phyloP scores from a whole-genome alignment of 2,113 vertebrate species.

The Leucoraja erinaceus region DNA sequence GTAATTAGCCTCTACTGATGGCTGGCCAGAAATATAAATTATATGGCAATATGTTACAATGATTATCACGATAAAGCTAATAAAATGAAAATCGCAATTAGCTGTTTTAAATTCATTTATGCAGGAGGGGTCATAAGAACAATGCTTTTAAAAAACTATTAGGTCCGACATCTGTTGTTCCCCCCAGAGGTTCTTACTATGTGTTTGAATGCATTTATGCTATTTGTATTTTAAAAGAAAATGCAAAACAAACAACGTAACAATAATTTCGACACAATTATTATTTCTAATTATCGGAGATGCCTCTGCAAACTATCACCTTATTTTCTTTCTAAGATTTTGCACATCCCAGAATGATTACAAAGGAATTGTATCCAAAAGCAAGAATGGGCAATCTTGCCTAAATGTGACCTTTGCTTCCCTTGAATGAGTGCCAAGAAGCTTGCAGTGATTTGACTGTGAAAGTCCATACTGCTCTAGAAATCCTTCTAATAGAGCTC shows the following conservation, averaged over 20 bases:
- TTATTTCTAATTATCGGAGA: neutral
- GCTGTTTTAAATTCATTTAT: neutral
- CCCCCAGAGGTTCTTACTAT: neutral
- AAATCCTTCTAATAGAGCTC: neutral
- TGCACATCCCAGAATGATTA: neutral
- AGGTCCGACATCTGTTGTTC: neutral
- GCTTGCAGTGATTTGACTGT: neutral
- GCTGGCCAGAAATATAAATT: neutral
- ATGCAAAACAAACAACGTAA: neutral
- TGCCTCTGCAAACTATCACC: neutral
- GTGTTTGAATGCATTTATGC: neutral
- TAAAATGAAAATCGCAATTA: neutral
- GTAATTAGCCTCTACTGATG: neutral
- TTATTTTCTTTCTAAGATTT: neutral
- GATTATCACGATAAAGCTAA: neutral
- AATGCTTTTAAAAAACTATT: neutral
- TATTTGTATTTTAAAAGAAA: neutral
- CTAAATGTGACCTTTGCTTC: neutral
- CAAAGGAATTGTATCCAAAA: neutral
- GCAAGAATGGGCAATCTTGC: neutral
- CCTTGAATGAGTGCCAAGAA: neutral
- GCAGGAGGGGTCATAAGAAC: neutral
- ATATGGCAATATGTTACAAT: neutral
- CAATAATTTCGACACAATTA: neutral
- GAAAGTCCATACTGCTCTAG: neutral